phyloP scores from a whole-genome alignment of 2,888 invertebrate genomes.

The Agrotis exclamationis region DNA sequence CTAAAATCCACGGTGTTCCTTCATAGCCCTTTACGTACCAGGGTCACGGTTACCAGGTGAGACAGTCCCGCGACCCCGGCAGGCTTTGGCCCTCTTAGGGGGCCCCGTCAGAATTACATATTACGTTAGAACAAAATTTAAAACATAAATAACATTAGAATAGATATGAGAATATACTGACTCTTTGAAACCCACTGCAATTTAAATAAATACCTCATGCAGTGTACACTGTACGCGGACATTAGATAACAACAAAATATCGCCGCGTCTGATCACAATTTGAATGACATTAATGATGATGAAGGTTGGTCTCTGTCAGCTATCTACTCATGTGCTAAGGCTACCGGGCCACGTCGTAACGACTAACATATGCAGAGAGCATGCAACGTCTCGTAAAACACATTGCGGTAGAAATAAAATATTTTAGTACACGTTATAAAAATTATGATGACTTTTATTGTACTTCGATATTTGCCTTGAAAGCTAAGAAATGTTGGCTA shows the following conservation, averaged over 20 bases:
- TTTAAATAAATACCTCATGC: not conserved
- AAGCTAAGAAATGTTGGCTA: constrained; percentile 23
- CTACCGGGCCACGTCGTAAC: constrained; percentile 41
- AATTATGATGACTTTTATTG: constrained; percentile 62
- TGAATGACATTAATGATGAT: not conserved
- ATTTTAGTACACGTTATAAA: constrained; percentile 63
- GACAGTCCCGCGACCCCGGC: too few relatives aligned
- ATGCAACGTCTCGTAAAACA: constrained; percentile 64
- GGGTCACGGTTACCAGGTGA: too few relatives aligned
- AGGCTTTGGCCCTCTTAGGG: too few relatives aligned
- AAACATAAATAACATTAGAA: too few relatives aligned
- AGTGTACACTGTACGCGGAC: too few relatives aligned
- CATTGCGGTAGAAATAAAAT: constrained; percentile 63
- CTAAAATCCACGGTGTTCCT: too few relatives aligned
- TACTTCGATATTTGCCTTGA: constrained; percentile 47
- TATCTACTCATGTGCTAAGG: constrained; percentile 9
- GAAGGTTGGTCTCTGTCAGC: constrained; percentile 8
- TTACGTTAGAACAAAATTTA: too few relatives aligned
- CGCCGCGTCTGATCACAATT: not conserved
- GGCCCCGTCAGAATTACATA: too few relatives aligned
- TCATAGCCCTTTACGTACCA: too few relatives aligned
- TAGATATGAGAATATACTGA: not conserved
- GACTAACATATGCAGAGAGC: constrained; percentile 59
- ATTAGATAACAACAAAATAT: not conserved
- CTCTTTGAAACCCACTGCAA: not conserved